Evolutionary conservation across 1,140 invertebrate species (phyloP).

Genomic region (Pectinophora gossypiella): DNA sequence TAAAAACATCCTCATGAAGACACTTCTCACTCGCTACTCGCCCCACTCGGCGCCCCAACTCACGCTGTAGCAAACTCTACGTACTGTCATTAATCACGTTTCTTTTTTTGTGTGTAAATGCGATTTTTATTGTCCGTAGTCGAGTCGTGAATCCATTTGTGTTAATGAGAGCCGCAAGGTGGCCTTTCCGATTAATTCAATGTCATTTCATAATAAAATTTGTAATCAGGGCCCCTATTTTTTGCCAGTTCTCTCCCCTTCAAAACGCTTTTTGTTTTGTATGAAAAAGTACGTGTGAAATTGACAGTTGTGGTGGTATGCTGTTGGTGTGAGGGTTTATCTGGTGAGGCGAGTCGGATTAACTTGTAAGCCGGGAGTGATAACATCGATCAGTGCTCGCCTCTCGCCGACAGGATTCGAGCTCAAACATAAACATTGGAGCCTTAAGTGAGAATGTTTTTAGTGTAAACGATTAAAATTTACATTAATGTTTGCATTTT

Average conservation of each 20-base stretch:
- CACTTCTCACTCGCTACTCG: too few relatives aligned
- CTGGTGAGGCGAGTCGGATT: conserved; percentile 2
- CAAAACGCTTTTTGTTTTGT: conserved; percentile 18
- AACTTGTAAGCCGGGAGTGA: not conserved
- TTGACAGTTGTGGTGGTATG: conserved; percentile 30
- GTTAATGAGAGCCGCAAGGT: conserved; percentile 65
- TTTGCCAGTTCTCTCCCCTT: conserved; percentile 23
- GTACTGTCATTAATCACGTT: conserved; percentile 62
- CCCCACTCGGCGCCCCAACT: not conserved
- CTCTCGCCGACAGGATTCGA: too few relatives aligned
- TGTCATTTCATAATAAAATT: conserved; percentile 56
- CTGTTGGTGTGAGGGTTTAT: conserved; percentile 4
- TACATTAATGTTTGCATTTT: too few relatives aligned
- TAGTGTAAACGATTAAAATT: too few relatives aligned
- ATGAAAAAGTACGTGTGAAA: conserved; percentile 30
- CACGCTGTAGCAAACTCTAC: conserved; percentile 30
- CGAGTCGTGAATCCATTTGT: conserved; percentile 60
- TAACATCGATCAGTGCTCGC: too few relatives aligned
- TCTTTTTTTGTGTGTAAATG: conserved; percentile 62
- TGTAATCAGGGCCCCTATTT: conserved; percentile 36
- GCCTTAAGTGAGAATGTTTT: too few relatives aligned
- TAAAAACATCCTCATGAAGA: too few relatives aligned
- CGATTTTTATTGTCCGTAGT: conserved; percentile 65
- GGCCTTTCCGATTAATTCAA: conserved; percentile 59
- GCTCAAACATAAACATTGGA: too few relatives aligned